Evolutionary conservation across 2,888 invertebrate species (phyloP).

Genomic region (Apotomis betuletana): DNA sequence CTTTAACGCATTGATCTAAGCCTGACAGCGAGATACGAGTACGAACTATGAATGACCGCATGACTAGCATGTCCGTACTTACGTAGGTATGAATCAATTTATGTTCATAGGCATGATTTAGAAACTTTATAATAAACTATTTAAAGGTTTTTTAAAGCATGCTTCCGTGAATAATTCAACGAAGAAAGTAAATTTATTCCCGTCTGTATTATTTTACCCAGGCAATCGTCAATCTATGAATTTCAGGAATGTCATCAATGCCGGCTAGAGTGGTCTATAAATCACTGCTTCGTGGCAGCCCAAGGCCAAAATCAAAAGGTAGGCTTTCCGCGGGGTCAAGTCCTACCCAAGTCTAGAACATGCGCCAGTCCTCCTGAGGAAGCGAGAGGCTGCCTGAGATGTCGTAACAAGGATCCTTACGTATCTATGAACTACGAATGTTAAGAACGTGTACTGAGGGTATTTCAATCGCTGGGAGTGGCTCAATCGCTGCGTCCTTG

Average conservation of each 20-base stretch:
- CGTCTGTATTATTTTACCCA: neutral
- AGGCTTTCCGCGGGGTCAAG: neutral
- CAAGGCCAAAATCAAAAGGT: neutral
- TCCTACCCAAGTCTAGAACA: neutral
- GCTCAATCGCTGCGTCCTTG: too few relatives aligned
- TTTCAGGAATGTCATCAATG: conserved; percentile 22
- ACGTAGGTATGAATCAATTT: too few relatives aligned
- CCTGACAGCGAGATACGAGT: too few relatives aligned
- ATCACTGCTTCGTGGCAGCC: neutral
- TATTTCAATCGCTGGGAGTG: too few relatives aligned
- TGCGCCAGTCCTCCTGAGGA: neutral
- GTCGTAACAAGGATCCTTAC: too few relatives aligned
- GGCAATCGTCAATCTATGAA: conserved; percentile 13
- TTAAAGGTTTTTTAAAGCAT: conserved; percentile 1
- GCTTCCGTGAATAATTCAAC: neutral
- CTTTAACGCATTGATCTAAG: too few relatives aligned
- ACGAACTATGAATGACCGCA: neutral
- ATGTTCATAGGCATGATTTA: neutral
- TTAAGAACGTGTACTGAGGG: too few relatives aligned
- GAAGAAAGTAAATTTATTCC: neutral
- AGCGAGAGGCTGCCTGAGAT: neutral
- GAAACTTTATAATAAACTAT: neutral
- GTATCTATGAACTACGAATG: too few relatives aligned
- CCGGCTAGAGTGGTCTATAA: neutral
- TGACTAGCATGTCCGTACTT: conserved; percentile 8